Evolutionary conservation across 2,113 vertebrate genomes (phyloP), one percentile per base, ranked within the genome.

Genomic region (Copsychus sechellarum): DNA sequence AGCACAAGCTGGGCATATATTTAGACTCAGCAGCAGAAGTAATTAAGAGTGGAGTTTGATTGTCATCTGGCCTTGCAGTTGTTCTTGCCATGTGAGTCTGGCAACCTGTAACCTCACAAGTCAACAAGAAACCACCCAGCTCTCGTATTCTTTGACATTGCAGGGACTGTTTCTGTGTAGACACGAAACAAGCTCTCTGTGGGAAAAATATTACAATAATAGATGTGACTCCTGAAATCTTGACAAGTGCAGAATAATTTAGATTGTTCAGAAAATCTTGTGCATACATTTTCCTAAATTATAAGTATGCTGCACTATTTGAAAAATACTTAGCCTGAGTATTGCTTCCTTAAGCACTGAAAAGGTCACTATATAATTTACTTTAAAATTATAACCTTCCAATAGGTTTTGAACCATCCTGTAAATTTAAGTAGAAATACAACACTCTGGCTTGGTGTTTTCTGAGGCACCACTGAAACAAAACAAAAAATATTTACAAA

Each of bases 41-140:
- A 97, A 96, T 91, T 95, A 94, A 96, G 77, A 58, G 71, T 45
- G 28, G 57, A 94, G 93, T 96, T 83, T 85, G 61, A 91, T 95
- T 94, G 91, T 92, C 79, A 64, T 54, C 53, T 83, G 96, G 83
- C 67, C 86, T 95, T 96, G 94, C 43, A 81, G 71, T 96, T 96
- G 60, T 94, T 84, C 85, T 95, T 96, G 81, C 84, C 61, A 5
- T 84, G 42, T 94, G 87, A 97, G 81, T 82, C 86, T 95, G 93
- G 96, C 65, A 97, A 77, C 80, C 78, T 91, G 73, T 90, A 92
- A 47, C 95, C 94, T 92, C 91, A 82, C 61, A 96, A 84, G 84
- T 97, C 96, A 97, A 83, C 85, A 84, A 94, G 95, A 88, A 97
- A 84, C 95, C 84, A 81, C 91, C 62, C 85, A 81, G 65, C 58